phyloP scores from a whole-genome alignment of 2,888 invertebrate species.

The Hartigia nigra region DNA sequence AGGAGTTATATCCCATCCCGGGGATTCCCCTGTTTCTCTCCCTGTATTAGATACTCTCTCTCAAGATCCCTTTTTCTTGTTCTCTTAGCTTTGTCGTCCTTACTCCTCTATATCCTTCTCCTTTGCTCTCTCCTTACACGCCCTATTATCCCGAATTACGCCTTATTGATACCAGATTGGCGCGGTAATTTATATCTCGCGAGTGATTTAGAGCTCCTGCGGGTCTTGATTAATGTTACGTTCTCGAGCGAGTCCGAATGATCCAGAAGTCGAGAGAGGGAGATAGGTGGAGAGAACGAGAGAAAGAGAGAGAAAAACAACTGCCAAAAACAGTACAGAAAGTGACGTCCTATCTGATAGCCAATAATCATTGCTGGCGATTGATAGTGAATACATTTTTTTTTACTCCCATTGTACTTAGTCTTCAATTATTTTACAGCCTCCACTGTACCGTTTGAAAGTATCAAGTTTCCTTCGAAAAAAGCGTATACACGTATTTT shows the following conservation, averaged over 20 bases:
- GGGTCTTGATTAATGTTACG: not conserved
- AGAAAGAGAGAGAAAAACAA: not conserved
- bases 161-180: conserved; percentile 51
- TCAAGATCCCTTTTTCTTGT: not conserved
- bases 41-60: conserved; percentile 9
- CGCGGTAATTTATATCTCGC: conserved; percentile 45
- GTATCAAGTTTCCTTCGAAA: not conserved
- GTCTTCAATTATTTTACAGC: not conserved
- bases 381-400: not conserved
- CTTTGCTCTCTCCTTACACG: conserved; percentile 25
- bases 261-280: not conserved
- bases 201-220: conserved; percentile 36
- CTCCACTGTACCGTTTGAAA: not conserved
- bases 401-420: not conserved
- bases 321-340: conserved; percentile 26
- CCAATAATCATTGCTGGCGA: not conserved
- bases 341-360: not conserved
- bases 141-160: conserved; percentile 49
- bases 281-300: conserved; percentile 2
- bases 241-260: not conserved
- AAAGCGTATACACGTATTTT: not conserved
- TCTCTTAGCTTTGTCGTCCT: not conserved
- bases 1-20: conserved; percentile 46
- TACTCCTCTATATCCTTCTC: conserved; percentile 7
- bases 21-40: conserved; percentile 11